Base-by-base conservation (phyloP, 30 jellyfish, hydroid and myxozoan species). In the Aurelia aurita region DNA sequence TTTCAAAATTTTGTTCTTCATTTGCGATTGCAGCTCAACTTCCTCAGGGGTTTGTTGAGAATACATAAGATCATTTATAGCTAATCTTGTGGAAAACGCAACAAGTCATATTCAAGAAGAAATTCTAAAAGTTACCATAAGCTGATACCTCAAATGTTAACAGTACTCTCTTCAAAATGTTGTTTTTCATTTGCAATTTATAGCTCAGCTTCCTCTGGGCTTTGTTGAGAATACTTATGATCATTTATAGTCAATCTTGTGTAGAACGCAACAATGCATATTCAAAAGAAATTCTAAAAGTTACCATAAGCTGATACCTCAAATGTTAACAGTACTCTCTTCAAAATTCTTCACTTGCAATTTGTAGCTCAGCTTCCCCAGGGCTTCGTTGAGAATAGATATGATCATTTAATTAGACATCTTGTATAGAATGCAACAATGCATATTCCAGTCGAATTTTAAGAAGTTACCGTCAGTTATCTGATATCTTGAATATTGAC, bases 401-500 rank as follows among this genome's bases (percentile, higher is more conserved):
- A 44, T 80, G 90, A 34, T 80, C 90, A 18, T n/a, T n/a, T n/a
- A n/a, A n/a, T n/a, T n/a, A n/a, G n/a, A n/a, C n/a, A n/a, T 20
- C 65, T 54, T 2, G 9, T 18, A 21, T 54, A 6, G 21, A 15
- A 15, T 10, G 12, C 25, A 54, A 15, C 25, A 54, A 18, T 2
- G 25, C 4, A 11, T 4, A 15, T 13, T 12, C 29, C 18, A 31
- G 5, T 5, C 3, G 43, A 31, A 31, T 31, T 31, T 31, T 5
- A 2, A 31, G 5, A 21, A 45, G 44, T 1, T 2, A 20, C 16
- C 8, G 3, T 20, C 1, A 49, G 35, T n/a, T n/a, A n/a, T n/a
- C 92, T 74, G 22, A 82, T 82, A 58, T 82, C 92, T 58, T 82
- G 92, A 5, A 82, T 82, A 57, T 82, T 82, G 16, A 82, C 92